Evolutionary conservation across 2,888 invertebrate genomes (phyloP).

Genomic region (Hanleya hanleyi): DNA sequence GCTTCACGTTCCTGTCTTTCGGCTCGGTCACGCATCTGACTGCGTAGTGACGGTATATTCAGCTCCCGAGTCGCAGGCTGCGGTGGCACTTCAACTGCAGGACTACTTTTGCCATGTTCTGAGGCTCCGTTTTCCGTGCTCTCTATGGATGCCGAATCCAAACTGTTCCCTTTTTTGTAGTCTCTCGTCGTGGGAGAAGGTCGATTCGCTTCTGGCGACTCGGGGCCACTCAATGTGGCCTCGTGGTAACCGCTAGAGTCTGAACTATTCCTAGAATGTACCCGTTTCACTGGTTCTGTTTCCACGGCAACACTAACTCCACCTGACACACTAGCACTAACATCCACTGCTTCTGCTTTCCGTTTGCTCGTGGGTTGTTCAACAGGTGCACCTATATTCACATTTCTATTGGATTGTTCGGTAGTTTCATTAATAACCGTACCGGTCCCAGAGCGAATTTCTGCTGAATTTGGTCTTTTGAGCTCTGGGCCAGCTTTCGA

Average conservation of each 20-base stretch:
- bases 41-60: conserved; percentile 2
- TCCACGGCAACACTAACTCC: not conserved
- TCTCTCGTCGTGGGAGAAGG: conserved; percentile 73
- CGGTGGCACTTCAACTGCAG: not conserved
- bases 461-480: no score
- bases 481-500: no score
- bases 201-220: conserved; percentile 62
- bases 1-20: not conserved
- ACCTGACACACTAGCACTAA: not conserved
- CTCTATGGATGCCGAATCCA: conserved; percentile 59
- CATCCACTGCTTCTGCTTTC: not conserved
- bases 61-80: not conserved
- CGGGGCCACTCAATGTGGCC: conserved; percentile 76
- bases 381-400: no score
- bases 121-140: conserved; percentile 44
- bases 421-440: no score
- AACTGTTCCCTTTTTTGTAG: conserved; percentile 41
- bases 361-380: no score
- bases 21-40: conserved; percentile 1
- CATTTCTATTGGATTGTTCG: no score
- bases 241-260: conserved; percentile 85
- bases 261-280: conserved; percentile 80
- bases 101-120: not conserved
- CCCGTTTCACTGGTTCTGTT: not conserved
- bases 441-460: no score